Evolutionary conservation across 2,797 vertebrate species (phyloP), one percentile per base, ranked within the genome.

Genomic region (Balearica regulorum): DNA sequence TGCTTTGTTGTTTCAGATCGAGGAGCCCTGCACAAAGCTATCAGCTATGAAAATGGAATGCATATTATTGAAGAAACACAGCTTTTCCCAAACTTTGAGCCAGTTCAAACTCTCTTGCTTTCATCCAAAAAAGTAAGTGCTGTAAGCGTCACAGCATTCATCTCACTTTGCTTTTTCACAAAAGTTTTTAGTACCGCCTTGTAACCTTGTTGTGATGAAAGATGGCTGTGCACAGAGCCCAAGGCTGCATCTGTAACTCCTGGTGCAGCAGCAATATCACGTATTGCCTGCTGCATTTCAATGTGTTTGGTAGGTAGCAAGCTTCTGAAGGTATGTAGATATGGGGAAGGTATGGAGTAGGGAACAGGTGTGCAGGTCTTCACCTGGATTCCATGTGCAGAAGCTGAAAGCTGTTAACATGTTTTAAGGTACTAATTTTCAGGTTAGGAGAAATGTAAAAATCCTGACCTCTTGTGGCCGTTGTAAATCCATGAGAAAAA

Each of bases 31-130:
- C 99, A 99, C 89, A 99, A 99, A 97, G 99, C 99, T 0, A 98
- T 99, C 92, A 98, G 98, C 96, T 98, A 98, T 33, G 98, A 98
- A 65, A 98, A 96, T 13, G 98, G 98, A 7, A 98, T 99, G 85
- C 99, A 99, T 57, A 98, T 99, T 66, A 98, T 99, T 61, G 99
- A 99, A 97, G 99, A 99, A 98, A 98, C 98, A 18, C 99, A 99
- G 93, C 98, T 99, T 41, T 98, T 99, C 62, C 98, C 98, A 96
- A 98, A 98, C 57, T 96, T 96, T 1, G 98, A 99, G 83, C 97
- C 99, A 5, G 98, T 99, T 48, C 99, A 99, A 87, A 99, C 98
- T 72, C 97, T 99, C 6, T 89, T 99, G 78, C 98, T 99, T 71
- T 99, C 99, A 31, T 98, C 98, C 5, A 97, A 98, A 92, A 96